Evolutionary conservation across 2,797 vertebrate species (phyloP), one percentile per base, ranked within the genome.

Genomic region (Cyclopterus lumpus): DNA sequence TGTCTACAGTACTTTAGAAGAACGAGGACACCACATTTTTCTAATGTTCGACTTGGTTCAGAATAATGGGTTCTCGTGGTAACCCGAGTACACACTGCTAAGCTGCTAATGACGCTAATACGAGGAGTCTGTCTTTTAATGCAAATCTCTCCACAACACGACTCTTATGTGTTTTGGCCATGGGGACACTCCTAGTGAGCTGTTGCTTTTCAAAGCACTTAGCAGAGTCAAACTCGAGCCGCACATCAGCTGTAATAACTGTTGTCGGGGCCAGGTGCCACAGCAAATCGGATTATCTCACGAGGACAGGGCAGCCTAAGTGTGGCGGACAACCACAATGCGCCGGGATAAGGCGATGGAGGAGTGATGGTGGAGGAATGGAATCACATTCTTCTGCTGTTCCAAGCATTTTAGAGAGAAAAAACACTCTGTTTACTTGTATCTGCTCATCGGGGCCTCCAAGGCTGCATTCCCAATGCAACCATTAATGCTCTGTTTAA

Each of bases 131-230:
- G n/a, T 32, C 32, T 32, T 32, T 4, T 32, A 32, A 32, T 32
- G 7, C 32, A 32, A 32, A 73, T 28, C 32, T 20, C 53, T 65
- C 55, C 5, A 34, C 8, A 54, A 34, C 26, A 61, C 24, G 0
- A 18, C 14, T 55, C 16, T 48, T 24, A 3, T 36, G 32, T 34
- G 18, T 53, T 62, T 62, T 59, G 38, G 61, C 62, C 49, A 14
- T 2, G 0, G 12, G 34, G 49, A 24, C n/a, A 24, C 54, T 75
- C 32, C 61, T 67, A 15, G 32, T 61, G 44, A 59, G 49, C 28
- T 48, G 48, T 40, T 53, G 65, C 36, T 62, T 73, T 73, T 67
- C 51, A 79, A 63, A 67, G 12, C 55, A 49, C 68, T 67, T 65
- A 40, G 55, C 22, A 2, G 5, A 60, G 63, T 42, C 59, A n/a